phyloP scores from a whole-genome alignment of 2,888 invertebrate genomes.

The Plebejus anna region DNA sequence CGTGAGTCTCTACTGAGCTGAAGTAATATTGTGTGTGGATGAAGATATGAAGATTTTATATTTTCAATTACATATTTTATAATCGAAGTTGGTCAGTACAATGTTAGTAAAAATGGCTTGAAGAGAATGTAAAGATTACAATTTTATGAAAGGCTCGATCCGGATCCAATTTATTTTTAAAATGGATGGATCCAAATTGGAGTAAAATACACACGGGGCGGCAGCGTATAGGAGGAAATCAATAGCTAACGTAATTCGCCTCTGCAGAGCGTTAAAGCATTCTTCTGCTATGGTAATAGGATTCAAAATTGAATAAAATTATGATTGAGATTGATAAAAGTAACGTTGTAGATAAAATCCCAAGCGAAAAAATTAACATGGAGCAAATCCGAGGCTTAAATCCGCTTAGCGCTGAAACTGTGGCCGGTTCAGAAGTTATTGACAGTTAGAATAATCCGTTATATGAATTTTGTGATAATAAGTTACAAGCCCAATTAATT shows the following conservation, averaged over 20 bases:
- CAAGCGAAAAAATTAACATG: constrained; percentile 42
- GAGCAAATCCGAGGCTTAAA: constrained; percentile 39
- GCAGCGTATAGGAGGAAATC: constrained; percentile 35
- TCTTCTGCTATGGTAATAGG: constrained; percentile 34
- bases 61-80: constrained; percentile 16
- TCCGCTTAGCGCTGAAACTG: constrained; percentile 41
- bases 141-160: constrained; percentile 40
- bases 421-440: constrained; percentile 37
- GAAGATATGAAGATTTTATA: neutral
- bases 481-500: neutral
- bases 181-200: constrained; percentile 42
- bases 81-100: constrained; percentile 21
- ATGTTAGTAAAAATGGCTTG: constrained; percentile 38
- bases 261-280: constrained; percentile 30
- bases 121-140: constrained; percentile 38
- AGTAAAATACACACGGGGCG: constrained; percentile 39
- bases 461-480: constrained; percentile 29
- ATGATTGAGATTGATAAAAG: constrained; percentile 32
- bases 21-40: neutral
- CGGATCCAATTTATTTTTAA: constrained; percentile 43
- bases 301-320: constrained; percentile 34
- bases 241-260: constrained; percentile 34
- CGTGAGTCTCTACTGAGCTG: neutral
- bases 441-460: constrained; percentile 36
- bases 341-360: constrained; percentile 30